phyloP scores from a whole-genome alignment of 2,888 invertebrate genomes.

The Nudaria mundana region DNA sequence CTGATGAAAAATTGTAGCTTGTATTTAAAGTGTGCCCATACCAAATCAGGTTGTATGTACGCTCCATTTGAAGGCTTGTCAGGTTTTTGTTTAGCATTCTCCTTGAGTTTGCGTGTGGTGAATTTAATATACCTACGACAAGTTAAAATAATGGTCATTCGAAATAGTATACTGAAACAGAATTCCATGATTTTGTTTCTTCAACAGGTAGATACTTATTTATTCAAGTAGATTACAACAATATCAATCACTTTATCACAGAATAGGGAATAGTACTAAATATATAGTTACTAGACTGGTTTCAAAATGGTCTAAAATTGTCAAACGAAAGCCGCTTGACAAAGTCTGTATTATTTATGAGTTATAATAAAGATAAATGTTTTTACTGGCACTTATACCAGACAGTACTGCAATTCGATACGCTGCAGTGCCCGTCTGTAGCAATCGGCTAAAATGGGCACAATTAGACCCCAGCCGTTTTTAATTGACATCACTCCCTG shows the following conservation, averaged over 20 bases:
- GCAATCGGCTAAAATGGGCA: conserved; percentile 63
- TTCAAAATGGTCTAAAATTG: conserved; percentile 1
- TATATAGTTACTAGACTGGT: background rate
- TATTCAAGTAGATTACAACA: no score
- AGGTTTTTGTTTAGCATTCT: no score
- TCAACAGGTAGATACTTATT: no score
- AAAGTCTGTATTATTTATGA: conserved; percentile 11
- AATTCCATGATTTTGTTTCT: no score
- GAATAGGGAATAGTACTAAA: no score
- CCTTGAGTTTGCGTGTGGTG: no score
- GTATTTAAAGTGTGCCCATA: no score
- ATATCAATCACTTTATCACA: no score
- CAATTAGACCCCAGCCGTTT: conserved; percentile 63
- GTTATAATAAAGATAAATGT: conserved; percentile 10
- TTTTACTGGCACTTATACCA: conserved; percentile 13
- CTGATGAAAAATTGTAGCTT: background rate
- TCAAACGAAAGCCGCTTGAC: conserved; percentile 9
- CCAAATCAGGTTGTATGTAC: background rate
- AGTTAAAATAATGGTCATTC: no score
- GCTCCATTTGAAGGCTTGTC: no score
- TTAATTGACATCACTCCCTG: conserved; percentile 64
- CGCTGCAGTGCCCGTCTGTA: conserved; percentile 34
- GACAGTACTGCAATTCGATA: conserved; percentile 36
- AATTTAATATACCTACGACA: no score
- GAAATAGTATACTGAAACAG: no score